phyloP scores from a whole-genome alignment of 1,140 invertebrate genomes.

The Plectrocnemia conspersa region DNA sequence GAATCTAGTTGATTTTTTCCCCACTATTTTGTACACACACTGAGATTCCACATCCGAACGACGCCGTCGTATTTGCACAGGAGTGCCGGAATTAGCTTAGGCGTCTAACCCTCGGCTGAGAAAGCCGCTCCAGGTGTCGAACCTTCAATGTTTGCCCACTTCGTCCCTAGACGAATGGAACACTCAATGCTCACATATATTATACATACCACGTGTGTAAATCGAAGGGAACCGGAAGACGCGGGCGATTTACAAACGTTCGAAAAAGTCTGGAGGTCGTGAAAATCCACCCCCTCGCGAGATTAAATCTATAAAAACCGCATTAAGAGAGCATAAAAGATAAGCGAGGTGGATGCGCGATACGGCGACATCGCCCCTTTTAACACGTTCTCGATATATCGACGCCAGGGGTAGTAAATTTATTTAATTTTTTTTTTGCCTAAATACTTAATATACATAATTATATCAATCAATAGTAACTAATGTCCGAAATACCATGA shows the following conservation, averaged over 20 bases:
- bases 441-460: too few relatives aligned
- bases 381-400: neutral
- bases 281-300: neutral
- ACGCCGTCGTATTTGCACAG: slow-evolving; percentile 13
- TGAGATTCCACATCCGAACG: too few relatives aligned
- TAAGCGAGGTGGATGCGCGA: too few relatives aligned
- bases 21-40: too few relatives aligned
- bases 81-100: slow-evolving; percentile 22
- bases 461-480: too few relatives aligned
- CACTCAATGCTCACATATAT: neutral
- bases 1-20: too few relatives aligned
- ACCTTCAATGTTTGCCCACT: slow-evolving; percentile 29
- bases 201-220: neutral
- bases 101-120: slow-evolving; percentile 22
- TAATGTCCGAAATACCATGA: too few relatives aligned
- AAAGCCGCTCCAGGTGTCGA: slow-evolving; percentile 31
- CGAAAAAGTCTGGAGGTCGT: neutral
- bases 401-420: neutral
- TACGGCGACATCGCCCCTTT: slow-evolving; percentile 1
- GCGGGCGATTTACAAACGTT: too few relatives aligned
- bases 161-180: neutral
- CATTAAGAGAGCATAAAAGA: neutral
- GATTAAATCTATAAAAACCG: slow-evolving; percentile 1
- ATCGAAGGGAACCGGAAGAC: neutral
- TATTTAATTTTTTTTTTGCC: too few relatives aligned